phyloP scores from a whole-genome alignment of 2,797 vertebrate genomes.

The Danio kyathit region DNA sequence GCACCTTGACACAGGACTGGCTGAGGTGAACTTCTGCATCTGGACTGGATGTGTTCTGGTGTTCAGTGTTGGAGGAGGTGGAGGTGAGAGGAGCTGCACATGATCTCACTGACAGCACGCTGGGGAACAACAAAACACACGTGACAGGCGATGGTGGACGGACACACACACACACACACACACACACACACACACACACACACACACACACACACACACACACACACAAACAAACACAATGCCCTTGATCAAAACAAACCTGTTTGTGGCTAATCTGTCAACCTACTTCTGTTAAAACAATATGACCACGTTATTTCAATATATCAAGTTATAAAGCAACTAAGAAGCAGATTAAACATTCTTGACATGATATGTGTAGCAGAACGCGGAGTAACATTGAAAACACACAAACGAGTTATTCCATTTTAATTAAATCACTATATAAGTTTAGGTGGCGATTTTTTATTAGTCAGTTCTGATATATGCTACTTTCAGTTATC shows the following conservation, averaged over 20 bases:
- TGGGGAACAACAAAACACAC: constrained; percentile 55
- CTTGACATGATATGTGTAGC: neutral
- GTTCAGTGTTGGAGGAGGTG: constrained; percentile 61
- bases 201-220: too few relatives aligned
- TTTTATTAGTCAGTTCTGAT: too few relatives aligned
- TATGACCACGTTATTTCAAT: too few relatives aligned
- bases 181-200: too few relatives aligned
- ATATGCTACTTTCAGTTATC: neutral
- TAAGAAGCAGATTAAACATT: neutral
- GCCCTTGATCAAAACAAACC: neutral
- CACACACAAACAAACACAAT: too few relatives aligned
- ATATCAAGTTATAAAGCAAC: too few relatives aligned
- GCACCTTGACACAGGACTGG: constrained; percentile 82
- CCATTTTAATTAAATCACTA: neutral
- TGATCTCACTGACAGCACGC: constrained; percentile 61
- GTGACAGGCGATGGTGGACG: neutral
- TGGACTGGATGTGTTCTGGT: constrained; percentile 4
- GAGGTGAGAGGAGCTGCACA: constrained; percentile 31
- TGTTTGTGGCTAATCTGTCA: too few relatives aligned
- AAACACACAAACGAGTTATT: neutral
- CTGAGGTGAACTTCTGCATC: constrained; percentile 73
- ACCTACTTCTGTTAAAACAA: neutral
- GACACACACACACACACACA: too few relatives aligned
- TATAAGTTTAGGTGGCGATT: neutral
- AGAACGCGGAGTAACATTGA: neutral